Conservation (phyloP, 2,113 vertebrate genomes). For the Rhinolophus ferrumequinum region DNA sequence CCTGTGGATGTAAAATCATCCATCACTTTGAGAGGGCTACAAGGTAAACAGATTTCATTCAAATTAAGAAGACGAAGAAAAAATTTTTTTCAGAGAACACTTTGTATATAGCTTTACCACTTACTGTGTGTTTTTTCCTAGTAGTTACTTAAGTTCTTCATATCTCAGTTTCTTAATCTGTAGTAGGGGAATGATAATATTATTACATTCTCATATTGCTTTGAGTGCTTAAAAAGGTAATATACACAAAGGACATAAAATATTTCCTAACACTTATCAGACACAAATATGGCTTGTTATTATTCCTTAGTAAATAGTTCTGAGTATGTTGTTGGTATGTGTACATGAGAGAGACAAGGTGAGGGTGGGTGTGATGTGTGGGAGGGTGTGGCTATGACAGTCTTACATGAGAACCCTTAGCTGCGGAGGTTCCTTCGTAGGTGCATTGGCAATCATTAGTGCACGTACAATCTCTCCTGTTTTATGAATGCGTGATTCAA, state of each 20-base stretch:
- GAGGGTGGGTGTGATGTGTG: neutral
- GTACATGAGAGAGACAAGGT: neutral
- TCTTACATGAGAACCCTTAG: neutral
- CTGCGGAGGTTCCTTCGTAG: neutral
- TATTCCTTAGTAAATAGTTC: neutral
- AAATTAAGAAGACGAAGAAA: neutral
- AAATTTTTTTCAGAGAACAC: neutral
- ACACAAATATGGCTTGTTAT: neutral
- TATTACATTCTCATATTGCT: neutral
- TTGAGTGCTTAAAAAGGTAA: neutral
- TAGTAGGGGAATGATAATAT: neutral
- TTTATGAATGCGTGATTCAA: neutral
- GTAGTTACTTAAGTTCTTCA: neutral
- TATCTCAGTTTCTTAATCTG: neutral
- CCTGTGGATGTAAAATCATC: neutral
- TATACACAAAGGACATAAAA: neutral
- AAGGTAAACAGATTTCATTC: neutral
- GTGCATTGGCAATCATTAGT: neutral
- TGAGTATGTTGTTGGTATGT: neutral
- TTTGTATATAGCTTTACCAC: neutral
- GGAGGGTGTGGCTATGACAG: neutral
- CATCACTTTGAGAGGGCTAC: neutral
- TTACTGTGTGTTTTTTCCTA: neutral
- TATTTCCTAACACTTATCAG: neutral
- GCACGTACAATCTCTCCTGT: neutral